These are phyloP conservation scores for Bombus balteatus DNA, from an alignment of 1,140 invertebrate genomes.

Conservation along the genomic window DNA sequence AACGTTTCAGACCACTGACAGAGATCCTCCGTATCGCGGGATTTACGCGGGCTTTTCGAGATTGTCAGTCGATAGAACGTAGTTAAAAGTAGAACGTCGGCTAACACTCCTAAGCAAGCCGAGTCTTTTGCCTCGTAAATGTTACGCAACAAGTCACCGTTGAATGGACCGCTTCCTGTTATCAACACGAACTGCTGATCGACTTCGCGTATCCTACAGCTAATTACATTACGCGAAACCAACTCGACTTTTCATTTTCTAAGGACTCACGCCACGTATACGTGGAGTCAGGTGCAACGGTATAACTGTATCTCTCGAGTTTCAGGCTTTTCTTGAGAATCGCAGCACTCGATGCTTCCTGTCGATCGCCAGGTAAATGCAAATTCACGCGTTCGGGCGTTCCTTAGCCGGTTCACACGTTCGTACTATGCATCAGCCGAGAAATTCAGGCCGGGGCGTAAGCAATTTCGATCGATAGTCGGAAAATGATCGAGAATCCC, in stretches of 20 bases:
- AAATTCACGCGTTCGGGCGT: neutral
- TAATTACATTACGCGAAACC: constrained; percentile 31
- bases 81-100: constrained; percentile 27
- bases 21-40: neutral
- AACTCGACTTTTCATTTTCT: constrained; percentile 20
- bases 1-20: neutral
- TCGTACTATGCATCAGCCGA: neutral
- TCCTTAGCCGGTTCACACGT: neutral
- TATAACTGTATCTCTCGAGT: constrained; percentile 34
- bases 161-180: constrained; percentile 21
- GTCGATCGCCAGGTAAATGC: neutral
- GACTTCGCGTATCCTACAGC: neutral
- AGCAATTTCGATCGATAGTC: constrained; percentile 4
- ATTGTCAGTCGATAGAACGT: neutral
- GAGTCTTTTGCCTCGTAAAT: neutral
- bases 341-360: neutral
- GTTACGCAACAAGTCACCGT: constrained; percentile 9
- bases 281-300: constrained; percentile 1
- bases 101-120: neutral
- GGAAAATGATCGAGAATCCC: neutral
- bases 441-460: neutral
- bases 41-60: neutral
- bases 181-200: neutral
- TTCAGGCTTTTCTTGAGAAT: neutral
- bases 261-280: neutral